phyloP scores from a whole-genome alignment of 2,113 vertebrate genomes.

The Hassar affinis region DNA sequence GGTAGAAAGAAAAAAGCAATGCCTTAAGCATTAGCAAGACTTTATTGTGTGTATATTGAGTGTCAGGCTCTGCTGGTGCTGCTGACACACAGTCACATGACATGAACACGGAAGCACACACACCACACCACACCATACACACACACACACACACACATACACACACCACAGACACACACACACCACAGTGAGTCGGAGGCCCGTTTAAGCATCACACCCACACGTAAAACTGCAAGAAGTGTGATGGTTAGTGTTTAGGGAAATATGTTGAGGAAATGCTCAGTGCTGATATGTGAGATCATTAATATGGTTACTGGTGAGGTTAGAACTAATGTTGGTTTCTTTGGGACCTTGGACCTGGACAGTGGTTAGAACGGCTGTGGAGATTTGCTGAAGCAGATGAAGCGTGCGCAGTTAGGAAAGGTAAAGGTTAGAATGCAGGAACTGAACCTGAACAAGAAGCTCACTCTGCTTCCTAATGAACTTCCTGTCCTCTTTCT shows the following conservation, averaged over 20 bases:
- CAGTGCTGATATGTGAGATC: slow-evolving; percentile 34
- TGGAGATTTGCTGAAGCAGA: slow-evolving; percentile 41
- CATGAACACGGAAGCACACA: slow-evolving; percentile 26
- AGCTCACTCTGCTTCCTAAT: not conserved
- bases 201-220: slow-evolving; percentile 3
- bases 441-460: not conserved
- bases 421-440: too few relatives aligned
- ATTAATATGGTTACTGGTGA: not conserved
- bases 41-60: too few relatives aligned
- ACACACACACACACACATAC: too few relatives aligned
- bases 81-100: slow-evolving; percentile 49
- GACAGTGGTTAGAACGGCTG: not conserved
- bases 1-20: too few relatives aligned
- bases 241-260: not conserved
- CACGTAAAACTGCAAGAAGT: not conserved
- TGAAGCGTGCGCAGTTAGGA: too few relatives aligned
- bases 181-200: slow-evolving; percentile 31
- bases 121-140: too few relatives aligned
- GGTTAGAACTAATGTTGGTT: not conserved
- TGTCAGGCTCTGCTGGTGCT: slow-evolving; percentile 28
- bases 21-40: too few relatives aligned
- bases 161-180: not conserved
- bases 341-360: not conserved
- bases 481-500: not conserved
- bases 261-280: slow-evolving; percentile 25